These are phyloP conservation scores for Prinia subflava DNA, from an alignment of 2,113 vertebrate species.

Conservation along the genomic window DNA sequence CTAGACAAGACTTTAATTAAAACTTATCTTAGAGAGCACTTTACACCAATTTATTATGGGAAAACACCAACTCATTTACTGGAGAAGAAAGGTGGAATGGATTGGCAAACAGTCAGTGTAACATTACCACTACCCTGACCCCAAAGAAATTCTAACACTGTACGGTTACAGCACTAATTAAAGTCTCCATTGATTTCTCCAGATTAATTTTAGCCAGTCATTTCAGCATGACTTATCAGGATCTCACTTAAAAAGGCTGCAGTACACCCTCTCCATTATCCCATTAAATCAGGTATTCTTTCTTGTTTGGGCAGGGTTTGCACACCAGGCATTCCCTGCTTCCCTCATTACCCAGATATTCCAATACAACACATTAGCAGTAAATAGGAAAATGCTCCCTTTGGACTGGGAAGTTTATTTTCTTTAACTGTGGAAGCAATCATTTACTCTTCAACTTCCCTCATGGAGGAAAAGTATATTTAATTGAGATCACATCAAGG, in stretches of 20 bases:
- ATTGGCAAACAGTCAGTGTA: slow-evolving; percentile 60
- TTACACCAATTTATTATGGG: slow-evolving; percentile 57
- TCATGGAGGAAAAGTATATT: slow-evolving; percentile 29
- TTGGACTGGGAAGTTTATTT: slow-evolving; percentile 44
- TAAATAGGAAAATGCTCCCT: background rate
- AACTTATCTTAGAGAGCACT: slow-evolving; percentile 64
- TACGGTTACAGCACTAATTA: slow-evolving; percentile 67
- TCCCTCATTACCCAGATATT: background rate
- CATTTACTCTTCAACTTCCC: background rate
- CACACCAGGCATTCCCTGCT: background rate
- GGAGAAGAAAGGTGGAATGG: slow-evolving; percentile 48
- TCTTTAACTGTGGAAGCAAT: slow-evolving; percentile 2
- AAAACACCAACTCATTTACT: slow-evolving; percentile 64
- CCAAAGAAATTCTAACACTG: slow-evolving; percentile 59
- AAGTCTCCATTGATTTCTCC: slow-evolving; percentile 74
- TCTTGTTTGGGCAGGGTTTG: background rate
- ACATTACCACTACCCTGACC: slow-evolving; percentile 49
- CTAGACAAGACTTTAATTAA: slow-evolving; percentile 61
- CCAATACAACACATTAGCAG: background rate
- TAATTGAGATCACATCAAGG: slow-evolving; percentile 49
- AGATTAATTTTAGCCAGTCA: slow-evolving; percentile 70
- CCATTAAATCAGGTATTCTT: background rate
- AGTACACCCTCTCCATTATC: slow-evolving; percentile 15
- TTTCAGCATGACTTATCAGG: slow-evolving; percentile 52
- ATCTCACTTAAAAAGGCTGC: slow-evolving; percentile 60